phyloP scores from a whole-genome alignment of 1,140 invertebrate genomes.

The Drosophila setifemur region DNA sequence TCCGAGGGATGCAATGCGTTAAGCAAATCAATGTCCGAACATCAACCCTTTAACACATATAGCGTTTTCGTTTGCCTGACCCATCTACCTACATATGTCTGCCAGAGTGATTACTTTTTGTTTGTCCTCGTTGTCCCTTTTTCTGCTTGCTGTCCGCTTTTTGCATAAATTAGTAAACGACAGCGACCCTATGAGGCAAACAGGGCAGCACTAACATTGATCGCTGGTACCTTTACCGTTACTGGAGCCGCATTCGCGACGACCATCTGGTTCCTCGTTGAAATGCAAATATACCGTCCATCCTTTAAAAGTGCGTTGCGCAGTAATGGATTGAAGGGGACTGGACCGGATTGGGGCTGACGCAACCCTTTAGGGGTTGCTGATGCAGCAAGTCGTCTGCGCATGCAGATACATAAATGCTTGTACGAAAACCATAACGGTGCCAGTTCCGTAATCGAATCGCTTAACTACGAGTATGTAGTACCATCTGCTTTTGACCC shows the following conservation, averaged over 20 bases:
- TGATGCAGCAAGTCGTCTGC: slow-evolving; percentile 10
- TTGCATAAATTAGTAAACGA: slow-evolving; percentile 56
- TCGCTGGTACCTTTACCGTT: slow-evolving; percentile 44
- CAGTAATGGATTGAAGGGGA: slow-evolving; percentile 44
- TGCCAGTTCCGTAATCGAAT: background rate
- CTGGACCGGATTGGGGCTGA: slow-evolving; percentile 28
- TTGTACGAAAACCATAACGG: background rate
- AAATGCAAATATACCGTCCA: slow-evolving; percentile 12
- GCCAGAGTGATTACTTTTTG: slow-evolving; percentile 37
- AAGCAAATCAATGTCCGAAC: slow-evolving; percentile 57
- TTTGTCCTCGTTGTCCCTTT: slow-evolving; percentile 40
- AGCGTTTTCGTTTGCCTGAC: slow-evolving; percentile 3
- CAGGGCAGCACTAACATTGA: slow-evolving; percentile 9
- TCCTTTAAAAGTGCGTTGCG: slow-evolving; percentile 7
- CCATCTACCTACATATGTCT: slow-evolving; percentile 25
- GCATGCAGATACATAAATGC: slow-evolving; percentile 3
- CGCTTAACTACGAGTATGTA: slow-evolving; percentile 7
- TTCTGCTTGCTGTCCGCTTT: slow-evolving; percentile 23
- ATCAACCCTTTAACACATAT: slow-evolving; percentile 54
- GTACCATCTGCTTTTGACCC: slow-evolving; percentile 43
- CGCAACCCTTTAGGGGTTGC: slow-evolving; percentile 25
- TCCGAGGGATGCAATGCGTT: slow-evolving; percentile 17
- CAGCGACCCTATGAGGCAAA: slow-evolving; percentile 1
- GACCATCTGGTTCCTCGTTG: slow-evolving; percentile 29
- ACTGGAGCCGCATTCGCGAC: slow-evolving; percentile 23